phyloP scores from a whole-genome alignment of 2,888 invertebrate species.

The Aricia artaxerxes region DNA sequence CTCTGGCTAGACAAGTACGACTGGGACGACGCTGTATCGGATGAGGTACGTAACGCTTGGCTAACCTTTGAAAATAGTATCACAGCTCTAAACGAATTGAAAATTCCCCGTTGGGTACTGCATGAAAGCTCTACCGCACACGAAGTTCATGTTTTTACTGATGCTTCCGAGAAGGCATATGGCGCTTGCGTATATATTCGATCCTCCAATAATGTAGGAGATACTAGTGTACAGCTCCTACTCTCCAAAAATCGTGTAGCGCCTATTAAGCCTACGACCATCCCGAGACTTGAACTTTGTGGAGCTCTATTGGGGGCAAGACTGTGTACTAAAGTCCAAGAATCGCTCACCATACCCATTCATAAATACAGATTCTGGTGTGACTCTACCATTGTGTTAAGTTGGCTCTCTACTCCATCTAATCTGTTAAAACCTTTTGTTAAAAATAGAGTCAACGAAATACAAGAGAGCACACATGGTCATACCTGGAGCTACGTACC shows the following conservation, averaged over 20 bases:
- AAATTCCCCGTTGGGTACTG: constrained; percentile 24
- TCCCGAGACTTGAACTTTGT: constrained; percentile 38
- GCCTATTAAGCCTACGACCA: constrained; percentile 37
- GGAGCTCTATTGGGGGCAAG: constrained; percentile 36
- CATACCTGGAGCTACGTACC: no score
- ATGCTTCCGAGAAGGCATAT: no score
- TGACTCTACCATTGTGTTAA: constrained; percentile 6
- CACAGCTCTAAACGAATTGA: constrained; percentile 28
- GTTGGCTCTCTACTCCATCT: constrained; percentile 26
- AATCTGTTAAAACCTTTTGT: constrained; percentile 27
- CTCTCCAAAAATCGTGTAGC: constrained; percentile 30
- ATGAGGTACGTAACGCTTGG: no score
- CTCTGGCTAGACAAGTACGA: no score
- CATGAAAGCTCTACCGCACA: no score
- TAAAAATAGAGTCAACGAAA: no score
- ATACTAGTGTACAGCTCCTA: background rate
- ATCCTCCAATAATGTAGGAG: background rate
- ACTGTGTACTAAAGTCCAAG: constrained; percentile 26
- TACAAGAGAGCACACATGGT: no score
- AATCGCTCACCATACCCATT: background rate
- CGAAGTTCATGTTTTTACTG: no score
- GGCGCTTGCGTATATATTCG: constrained; percentile 26
- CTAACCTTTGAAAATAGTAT: no score
- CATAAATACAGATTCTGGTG: constrained; percentile 18
- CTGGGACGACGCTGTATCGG: no score